Evolutionary conservation across 2,888 invertebrate genomes (phyloP).

Genomic region (Girardia tigrina): DNA sequence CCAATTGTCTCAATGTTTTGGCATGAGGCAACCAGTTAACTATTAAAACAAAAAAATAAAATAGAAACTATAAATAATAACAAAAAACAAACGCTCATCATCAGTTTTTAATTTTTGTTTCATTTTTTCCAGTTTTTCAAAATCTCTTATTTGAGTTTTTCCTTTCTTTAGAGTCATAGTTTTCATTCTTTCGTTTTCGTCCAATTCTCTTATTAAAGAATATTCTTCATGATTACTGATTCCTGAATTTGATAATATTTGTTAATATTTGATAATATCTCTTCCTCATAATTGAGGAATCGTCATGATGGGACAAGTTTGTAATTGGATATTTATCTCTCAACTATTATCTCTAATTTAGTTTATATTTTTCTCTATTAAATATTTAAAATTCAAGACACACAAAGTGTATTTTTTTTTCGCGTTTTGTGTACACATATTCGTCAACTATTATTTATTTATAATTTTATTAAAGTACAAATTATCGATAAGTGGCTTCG

Average conservation of each 20-base stretch:
- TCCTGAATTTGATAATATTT: slow-evolving; percentile 26
- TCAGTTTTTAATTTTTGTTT: slow-evolving; percentile 90
- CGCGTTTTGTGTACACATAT: too few relatives aligned
- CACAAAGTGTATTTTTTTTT: too few relatives aligned
- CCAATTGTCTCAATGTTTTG: slow-evolving; percentile 89
- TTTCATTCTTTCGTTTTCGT: slow-evolving; percentile 53
- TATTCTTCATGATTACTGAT: slow-evolving; percentile 89
- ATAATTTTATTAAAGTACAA: too few relatives aligned
- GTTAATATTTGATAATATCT: too few relatives aligned
- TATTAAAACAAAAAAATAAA: slow-evolving; percentile 39
- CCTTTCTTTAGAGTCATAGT: slow-evolving; percentile 65
- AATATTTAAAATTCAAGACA: too few relatives aligned
- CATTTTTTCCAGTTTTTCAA: slow-evolving; percentile 84
- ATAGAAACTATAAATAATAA: neutral
- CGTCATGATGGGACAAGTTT: too few relatives aligned
- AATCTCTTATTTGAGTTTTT: slow-evolving; percentile 48
- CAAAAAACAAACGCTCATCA: slow-evolving; percentile 66
- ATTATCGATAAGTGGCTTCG: too few relatives aligned
- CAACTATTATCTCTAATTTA: too few relatives aligned
- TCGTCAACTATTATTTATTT: too few relatives aligned
- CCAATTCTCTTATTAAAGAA: slow-evolving; percentile 67
- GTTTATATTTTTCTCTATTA: too few relatives aligned
- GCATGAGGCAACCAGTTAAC: slow-evolving; percentile 93
- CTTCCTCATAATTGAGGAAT: too few relatives aligned
- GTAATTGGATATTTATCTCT: too few relatives aligned